These are phyloP conservation scores for Phytoseiulus persimilis DNA, from an alignment of 2,888 invertebrate species.

Conservation along the genomic window DNA sequence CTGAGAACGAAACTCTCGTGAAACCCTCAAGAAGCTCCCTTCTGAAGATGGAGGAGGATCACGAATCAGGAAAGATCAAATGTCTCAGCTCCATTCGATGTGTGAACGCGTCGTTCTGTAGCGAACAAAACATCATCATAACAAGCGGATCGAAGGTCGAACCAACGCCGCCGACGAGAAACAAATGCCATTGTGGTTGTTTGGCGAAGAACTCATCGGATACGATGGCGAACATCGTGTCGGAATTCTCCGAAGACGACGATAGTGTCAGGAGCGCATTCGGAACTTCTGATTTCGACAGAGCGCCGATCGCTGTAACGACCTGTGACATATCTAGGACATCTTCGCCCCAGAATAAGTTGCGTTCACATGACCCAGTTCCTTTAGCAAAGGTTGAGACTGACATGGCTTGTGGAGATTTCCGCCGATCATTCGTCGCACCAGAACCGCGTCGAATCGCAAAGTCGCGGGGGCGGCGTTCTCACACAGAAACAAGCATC, in stretches of 20 bases:
- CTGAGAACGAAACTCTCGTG: neutral
- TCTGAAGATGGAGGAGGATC: neutral
- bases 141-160: neutral
- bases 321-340: neutral
- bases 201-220: neutral
- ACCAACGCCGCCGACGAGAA: neutral
- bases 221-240: neutral
- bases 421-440: neutral
- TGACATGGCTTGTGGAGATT: neutral
- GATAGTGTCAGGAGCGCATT: neutral
- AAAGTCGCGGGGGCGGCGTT: too few species aligned
- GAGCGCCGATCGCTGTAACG: neutral
- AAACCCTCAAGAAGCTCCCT: neutral
- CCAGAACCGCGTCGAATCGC: too few species aligned
- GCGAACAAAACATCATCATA: neutral
- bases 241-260: neutral
- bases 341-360: neutral
- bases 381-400: neutral
- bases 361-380: neutral
- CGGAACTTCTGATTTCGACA: neutral
- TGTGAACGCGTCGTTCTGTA: neutral
- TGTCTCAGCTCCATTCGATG: neutral
- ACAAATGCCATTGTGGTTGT: neutral
- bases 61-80: neutral
- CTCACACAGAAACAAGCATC: too few species aligned